Conservation (phyloP, 2,888 invertebrate genomes). For the Didymodactylos carnosus region DNA sequence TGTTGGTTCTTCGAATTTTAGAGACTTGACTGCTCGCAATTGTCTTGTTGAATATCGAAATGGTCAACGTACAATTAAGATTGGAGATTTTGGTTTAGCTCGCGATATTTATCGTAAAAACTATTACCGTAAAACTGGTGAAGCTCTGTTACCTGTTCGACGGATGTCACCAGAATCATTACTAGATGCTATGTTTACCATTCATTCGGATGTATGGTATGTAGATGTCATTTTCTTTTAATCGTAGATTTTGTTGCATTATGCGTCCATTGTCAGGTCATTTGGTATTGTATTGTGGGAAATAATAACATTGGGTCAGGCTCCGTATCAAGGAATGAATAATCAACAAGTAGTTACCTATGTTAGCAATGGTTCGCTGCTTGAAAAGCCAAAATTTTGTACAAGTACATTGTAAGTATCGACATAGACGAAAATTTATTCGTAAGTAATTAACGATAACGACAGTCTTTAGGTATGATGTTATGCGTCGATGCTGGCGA, state of each 20-base stretch:
- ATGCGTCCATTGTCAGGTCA: no score
- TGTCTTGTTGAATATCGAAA: constrained; percentile 50
- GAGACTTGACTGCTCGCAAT: constrained; percentile 79
- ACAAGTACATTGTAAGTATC: constrained; percentile 45
- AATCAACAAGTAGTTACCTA: constrained; percentile 76
- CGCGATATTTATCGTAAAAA: constrained; percentile 89
- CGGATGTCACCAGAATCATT: constrained; percentile 98
- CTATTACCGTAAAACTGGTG: constrained; percentile 80
- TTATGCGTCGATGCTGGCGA: no score
- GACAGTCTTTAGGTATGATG: no score
- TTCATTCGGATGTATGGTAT: constrained; percentile 81
- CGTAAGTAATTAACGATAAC: no score
- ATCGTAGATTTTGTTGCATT: no score
- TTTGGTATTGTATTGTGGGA: constrained; percentile 70
- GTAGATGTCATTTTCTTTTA: constrained; percentile 8
- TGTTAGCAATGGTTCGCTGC: no score
- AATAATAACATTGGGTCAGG: constrained; percentile 79
- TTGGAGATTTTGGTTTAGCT: constrained; percentile 87
- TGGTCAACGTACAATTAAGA: constrained; percentile 58
- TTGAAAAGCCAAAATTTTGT: constrained; percentile 52
- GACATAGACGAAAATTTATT: no score
- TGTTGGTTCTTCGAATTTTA: no score
- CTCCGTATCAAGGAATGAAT: constrained; percentile 78
- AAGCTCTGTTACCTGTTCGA: constrained; percentile 68
- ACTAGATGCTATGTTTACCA: constrained; percentile 81